These are phyloP conservation scores for Vicugna pacos DNA, from an alignment of 2,113 vertebrate species.

Conservation along the genomic window DNA sequence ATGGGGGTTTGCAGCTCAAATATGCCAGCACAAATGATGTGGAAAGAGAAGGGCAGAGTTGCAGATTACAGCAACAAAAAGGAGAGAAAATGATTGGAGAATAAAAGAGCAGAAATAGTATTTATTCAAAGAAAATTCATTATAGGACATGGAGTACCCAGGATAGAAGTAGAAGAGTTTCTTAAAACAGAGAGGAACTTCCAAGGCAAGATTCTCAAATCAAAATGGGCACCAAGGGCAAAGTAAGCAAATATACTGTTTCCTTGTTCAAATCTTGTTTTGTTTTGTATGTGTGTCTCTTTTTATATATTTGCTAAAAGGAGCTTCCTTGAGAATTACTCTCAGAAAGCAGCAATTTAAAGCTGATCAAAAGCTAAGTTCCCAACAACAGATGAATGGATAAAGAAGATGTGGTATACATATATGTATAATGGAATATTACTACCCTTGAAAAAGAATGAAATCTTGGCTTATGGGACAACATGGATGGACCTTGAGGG, in stretches of 20 bases:
- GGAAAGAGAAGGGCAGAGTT: not conserved
- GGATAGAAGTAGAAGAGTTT: not conserved
- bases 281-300: not conserved
- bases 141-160: not conserved
- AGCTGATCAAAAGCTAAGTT: not conserved
- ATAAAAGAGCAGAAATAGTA: not conserved
- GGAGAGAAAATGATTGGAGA: conserved; percentile 22
- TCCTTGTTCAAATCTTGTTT: not conserved
- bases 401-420: not conserved
- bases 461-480: not conserved
- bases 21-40: not conserved
- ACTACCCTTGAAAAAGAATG: too few species aligned
- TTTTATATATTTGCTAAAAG: not conserved
- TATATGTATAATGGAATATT: not conserved
- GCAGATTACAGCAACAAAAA: not conserved
- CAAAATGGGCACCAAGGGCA: conserved; percentile 69
- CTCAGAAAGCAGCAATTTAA: not conserved
- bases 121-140: conserved; percentile 40
- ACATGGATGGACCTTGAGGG: not conserved
- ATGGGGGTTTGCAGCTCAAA: not conserved
- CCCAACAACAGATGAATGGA: not conserved
- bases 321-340: not conserved
- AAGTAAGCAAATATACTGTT: conserved; percentile 41
- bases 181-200: not conserved
- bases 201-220: not conserved